Conservation (phyloP, 2,797 vertebrate species). For the Acanthopagrus latus region DNA sequence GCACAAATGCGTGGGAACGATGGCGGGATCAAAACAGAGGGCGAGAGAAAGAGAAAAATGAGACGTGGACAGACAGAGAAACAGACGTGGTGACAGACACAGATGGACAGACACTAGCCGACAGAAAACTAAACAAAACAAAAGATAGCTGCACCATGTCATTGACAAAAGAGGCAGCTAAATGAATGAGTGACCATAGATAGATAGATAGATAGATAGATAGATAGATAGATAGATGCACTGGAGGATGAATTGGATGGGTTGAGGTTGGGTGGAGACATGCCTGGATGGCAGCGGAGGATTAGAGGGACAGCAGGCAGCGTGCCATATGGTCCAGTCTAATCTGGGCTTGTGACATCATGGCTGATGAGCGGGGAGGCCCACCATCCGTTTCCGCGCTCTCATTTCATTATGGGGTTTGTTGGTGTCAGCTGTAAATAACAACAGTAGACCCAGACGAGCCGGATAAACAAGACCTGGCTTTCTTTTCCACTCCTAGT, state of each 20-base stretch:
- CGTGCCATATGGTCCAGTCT: constrained; percentile 83
- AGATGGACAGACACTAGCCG: constrained; percentile 16
- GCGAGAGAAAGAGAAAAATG: constrained; percentile 9
- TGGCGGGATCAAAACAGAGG: constrained; percentile 32
- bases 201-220: constrained; percentile 5
- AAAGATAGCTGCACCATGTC: background rate
- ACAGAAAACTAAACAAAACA: constrained; percentile 6
- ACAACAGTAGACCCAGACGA: constrained; percentile 49
- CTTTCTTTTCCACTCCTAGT: background rate
- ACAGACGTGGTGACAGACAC: constrained; percentile 18
- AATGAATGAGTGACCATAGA: background rate
- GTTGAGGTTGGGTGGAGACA: constrained; percentile 26
- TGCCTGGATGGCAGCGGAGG: constrained; percentile 66
- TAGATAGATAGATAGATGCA: constrained; percentile 5
- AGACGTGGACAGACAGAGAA: constrained; percentile 24
- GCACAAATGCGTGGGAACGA: constrained; percentile 40
- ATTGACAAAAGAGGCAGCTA: background rate
- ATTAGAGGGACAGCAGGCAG: constrained; percentile 83
- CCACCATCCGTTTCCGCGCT: constrained; percentile 61
- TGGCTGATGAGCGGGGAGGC: constrained; percentile 68
- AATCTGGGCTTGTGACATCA: constrained; percentile 87
- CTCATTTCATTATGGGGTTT: constrained; percentile 64
- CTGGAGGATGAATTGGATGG: background rate
- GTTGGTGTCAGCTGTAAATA: constrained; percentile 67
- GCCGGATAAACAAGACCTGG: constrained; percentile 38